Evolutionary conservation across 2,888 invertebrate species (phyloP).

Genomic region (Drosophila atripex): DNA sequence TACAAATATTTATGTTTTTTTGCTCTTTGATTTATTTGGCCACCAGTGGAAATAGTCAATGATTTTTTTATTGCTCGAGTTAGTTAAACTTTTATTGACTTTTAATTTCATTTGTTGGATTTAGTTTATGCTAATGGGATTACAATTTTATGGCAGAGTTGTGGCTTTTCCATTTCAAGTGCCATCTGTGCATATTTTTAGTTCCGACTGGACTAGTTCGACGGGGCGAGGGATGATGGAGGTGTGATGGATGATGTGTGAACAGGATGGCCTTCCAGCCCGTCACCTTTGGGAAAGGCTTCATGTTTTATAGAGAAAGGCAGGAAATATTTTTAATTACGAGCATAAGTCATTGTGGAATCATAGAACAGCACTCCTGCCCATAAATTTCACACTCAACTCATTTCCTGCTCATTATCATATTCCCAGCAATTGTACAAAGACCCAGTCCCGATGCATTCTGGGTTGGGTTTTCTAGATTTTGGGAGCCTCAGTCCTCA

Average conservation of each 20-base stretch:
- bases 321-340: conserved; percentile 64
- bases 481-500: conserved; percentile 20
- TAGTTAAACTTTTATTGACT: conserved; percentile 62
- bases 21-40: conserved; percentile 5
- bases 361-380: conserved; percentile 61
- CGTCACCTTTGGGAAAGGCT: conserved; percentile 26
- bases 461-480: conserved; percentile 36
- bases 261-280: conserved; percentile 21
- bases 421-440: conserved; percentile 49
- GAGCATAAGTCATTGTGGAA: conserved; percentile 65
- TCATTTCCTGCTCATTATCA: conserved; percentile 78
- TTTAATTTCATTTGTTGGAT: conserved; percentile 69
- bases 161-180: conserved; percentile 30
- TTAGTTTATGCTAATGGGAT: conserved; percentile 50
- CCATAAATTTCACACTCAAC: conserved; percentile 78
- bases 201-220: conserved; percentile 5
- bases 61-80: conserved; percentile 48
- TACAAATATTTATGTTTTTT: conserved; percentile 11
- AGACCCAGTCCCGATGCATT: conserved; percentile 35
- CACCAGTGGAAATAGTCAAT: conserved; percentile 21
- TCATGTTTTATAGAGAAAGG: conserved; percentile 28
- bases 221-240: neutral
- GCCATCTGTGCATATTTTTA: conserved; percentile 45
- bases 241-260: conserved; percentile 27
- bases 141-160: conserved; percentile 49